These are phyloP conservation scores for Diarsia brunnea DNA, from an alignment of 2,888 invertebrate genomes.

Conservation along the genomic window DNA sequence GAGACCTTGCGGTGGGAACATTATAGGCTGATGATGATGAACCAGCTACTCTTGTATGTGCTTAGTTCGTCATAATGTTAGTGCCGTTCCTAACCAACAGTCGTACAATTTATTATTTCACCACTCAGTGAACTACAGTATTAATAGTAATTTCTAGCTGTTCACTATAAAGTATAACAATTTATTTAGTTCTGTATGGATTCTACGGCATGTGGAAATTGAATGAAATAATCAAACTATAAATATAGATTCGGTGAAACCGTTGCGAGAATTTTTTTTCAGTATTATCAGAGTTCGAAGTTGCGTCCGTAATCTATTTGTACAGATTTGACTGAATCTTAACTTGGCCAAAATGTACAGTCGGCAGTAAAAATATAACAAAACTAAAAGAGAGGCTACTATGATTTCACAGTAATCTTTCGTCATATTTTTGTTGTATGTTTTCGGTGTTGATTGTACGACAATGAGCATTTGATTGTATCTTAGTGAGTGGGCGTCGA, in stretches of 20 bases:
- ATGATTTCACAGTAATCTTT: neutral
- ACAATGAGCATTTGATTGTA: neutral
- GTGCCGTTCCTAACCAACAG: slow-evolving; percentile 60
- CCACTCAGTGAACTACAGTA: slow-evolving; percentile 52
- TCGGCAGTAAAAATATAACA: neutral
- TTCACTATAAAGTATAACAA: slow-evolving; percentile 65
- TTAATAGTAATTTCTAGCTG: slow-evolving; percentile 68
- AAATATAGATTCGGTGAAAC: neutral
- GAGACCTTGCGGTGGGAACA: too few species aligned
- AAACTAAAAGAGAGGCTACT: neutral
- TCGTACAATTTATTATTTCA: slow-evolving; percentile 36
- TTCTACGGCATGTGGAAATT: slow-evolving; percentile 29
- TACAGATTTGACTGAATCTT: neutral
- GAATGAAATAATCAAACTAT: neutral
- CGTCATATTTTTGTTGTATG: too few species aligned
- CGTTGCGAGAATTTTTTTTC: too few species aligned
- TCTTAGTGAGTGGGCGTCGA: slow-evolving; percentile 36
- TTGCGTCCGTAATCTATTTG: neutral
- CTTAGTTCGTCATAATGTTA: slow-evolving; percentile 44
- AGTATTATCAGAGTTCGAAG: neutral
- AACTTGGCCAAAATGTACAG: neutral
- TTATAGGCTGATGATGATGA: too few species aligned
- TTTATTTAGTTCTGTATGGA: slow-evolving; percentile 24
- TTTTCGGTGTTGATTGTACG: slow-evolving; percentile 5
- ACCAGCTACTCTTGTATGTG: slow-evolving; percentile 42